These are phyloP conservation scores for Notoglanidium macrostoma DNA, from an alignment of 2,797 vertebrate species.

Conservation along the genomic window DNA sequence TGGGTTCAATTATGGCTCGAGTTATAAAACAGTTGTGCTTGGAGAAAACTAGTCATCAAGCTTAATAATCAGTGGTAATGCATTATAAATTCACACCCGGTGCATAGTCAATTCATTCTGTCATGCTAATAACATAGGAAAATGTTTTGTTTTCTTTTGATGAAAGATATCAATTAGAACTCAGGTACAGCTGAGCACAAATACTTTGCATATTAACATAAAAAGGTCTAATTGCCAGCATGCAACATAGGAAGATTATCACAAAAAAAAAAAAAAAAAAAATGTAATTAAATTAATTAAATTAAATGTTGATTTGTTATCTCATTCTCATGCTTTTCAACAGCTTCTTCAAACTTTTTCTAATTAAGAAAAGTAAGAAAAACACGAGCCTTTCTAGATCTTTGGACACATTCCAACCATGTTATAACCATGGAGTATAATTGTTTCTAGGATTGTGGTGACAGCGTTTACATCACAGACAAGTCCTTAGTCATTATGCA, in stretches of 20 bases:
- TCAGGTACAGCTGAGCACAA: not conserved
- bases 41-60: not conserved
- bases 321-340: not conserved
- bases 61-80: not conserved
- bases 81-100: not conserved
- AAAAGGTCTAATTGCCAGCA: not conserved
- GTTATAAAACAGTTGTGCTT: not conserved
- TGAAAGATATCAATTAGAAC: not conserved
- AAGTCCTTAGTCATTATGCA: constrained; percentile 34
- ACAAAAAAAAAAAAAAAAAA: not conserved
- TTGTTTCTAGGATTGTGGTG: not conserved
- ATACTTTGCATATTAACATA: not conserved
- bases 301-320: not conserved
- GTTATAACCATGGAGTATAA: not conserved
- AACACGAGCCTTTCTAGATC: not conserved
- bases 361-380: not conserved
- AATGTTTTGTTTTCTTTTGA: not conserved
- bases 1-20: not conserved
- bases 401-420: not conserved
- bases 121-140: not conserved
- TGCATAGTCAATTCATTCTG: not conserved
- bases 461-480: constrained; percentile 21
- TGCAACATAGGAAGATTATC: not conserved
- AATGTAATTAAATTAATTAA: too few species aligned
- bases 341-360: not conserved